Evolutionary conservation across 2,888 invertebrate species (phyloP), one percentile per base, ranked within the genome.

Genomic region (Diplazon laetatorius): DNA sequence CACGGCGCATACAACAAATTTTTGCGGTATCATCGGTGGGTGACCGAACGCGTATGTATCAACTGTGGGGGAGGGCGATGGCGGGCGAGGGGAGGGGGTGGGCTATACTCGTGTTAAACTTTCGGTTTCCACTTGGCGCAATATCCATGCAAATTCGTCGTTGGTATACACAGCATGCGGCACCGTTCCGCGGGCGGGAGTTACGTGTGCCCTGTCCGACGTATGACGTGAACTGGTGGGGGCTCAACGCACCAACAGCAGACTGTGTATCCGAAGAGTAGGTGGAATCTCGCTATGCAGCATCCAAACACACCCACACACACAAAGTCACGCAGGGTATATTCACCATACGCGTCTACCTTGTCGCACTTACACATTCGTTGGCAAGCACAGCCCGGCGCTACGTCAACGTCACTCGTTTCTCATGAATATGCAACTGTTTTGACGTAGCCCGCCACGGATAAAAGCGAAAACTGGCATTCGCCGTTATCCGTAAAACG

Each of bases 371-470:
- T n/a, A 48, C 37, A 62, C 30, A 37, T 25, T 60, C 42, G 62
- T 50, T 16, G 50, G 30, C 18, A 42, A 42, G 63, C 57, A 55
- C 52, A 48, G 39, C 59, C 37, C 52, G 44, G 57, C 60, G 75
- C 48, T 73, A 77, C 73, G 68, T 73, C 77, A 77, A 77, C 78
- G 73, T 68, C 72, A 60, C 74, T 70, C 68, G 79, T 68, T 62
- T 20, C 82, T 87, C 87, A 87, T 87, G 87, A 87, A 87, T 87
- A 87, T 87, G 84, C 86, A 86, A 82, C 80, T 82, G 84, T 86
- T 87, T 86, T 86, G 82, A 80, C 73, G 46, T 68, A n/a, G 57
- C 48, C 66, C 39, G 63, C 48, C 57, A 62, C 35, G 62, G 48
- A 57, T n/a, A n/a, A n/a, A 55, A 63, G 57, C 82, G 81, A 78